Evolutionary conservation across 2,888 invertebrate genomes (phyloP), one percentile per base, ranked within the genome.

Genomic region (Leptinotarsa rubiginosa): DNA sequence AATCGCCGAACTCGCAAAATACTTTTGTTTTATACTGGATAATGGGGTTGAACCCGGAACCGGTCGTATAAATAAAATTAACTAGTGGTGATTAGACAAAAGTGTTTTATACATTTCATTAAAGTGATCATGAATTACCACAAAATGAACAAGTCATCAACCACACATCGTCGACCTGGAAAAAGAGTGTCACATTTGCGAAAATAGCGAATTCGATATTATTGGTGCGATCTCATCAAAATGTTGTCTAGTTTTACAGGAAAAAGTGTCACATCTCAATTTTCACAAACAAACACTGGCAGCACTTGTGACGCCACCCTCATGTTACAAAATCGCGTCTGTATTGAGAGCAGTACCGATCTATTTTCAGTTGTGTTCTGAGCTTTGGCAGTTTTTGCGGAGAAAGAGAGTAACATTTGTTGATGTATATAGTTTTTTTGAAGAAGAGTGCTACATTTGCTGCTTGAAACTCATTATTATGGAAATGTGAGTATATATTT

Each of bases 261-360:
- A 54, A 54, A 54, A 54, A 54, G 54, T 20, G 54, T 54, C 54
- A 54, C 54, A 54, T 54, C 54, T 54, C 54, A 54, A 54, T 10
- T 54, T 54, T 20, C 4, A 54, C 20, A 54, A 7, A 54, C 54
- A 54, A 10, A 54, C 54, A 54, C 54, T 54, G 20, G 54, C 7
- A 10, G 54, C 54, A 49, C 49, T 49, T 49, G 49, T 15, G 49
- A 49, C 10, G 10, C 49, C 15, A 10, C 49, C 49, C 15, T 15
- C 15, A 5, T 49, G 49, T 49, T 13, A 49, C 49, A 49, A 49
- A 13, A 49, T 49, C 15, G 4, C 15, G 2, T 15, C 49, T 49
- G 49, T 49, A 15, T 15, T 49, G 49, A 15, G 10, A 49, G 49
- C 49, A 49, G 49, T 49, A 49, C 49, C 10, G 49, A 49, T 5